A percentile compares a stretch with the other conserved stretches of the same genome.
phyloP scores from a whole-genome alignment of 2,113 vertebrate species.

The Stegostoma tigrinum region DNA sequence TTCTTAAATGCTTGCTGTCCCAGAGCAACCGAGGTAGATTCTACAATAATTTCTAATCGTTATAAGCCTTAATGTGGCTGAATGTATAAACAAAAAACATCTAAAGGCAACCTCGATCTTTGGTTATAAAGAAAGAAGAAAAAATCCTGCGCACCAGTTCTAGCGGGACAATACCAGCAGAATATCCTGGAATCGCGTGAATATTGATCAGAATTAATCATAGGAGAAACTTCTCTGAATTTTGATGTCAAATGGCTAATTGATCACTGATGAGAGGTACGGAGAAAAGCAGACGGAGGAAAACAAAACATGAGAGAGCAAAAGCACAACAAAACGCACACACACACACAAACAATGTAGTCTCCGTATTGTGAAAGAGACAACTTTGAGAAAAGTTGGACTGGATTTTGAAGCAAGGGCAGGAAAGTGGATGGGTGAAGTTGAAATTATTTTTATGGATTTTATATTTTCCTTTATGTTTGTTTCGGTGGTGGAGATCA shows the following conservation, averaged over 20 bases:
- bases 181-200: neutral
- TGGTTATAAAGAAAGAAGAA: neutral
- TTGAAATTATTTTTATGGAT: neutral
- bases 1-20: neutral
- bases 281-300: neutral
- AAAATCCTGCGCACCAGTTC: neutral
- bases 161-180: neutral
- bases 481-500: neutral
- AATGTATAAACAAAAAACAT: neutral
- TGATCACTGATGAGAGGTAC: neutral
- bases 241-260: neutral
- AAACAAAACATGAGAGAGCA: neutral
- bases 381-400: neutral
- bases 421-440: neutral
- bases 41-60: neutral
- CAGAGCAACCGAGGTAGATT: neutral
- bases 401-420: neutral
- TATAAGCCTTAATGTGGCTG: neutral
- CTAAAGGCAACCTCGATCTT: neutral
- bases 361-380: neutral
- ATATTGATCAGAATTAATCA: neutral
- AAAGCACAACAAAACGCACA: neutral
- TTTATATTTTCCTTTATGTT: neutral
- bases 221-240: neutral
- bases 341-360: neutral